Conservation (phyloP, 2,113 vertebrate genomes). For the Tinamus guttatus region DNA sequence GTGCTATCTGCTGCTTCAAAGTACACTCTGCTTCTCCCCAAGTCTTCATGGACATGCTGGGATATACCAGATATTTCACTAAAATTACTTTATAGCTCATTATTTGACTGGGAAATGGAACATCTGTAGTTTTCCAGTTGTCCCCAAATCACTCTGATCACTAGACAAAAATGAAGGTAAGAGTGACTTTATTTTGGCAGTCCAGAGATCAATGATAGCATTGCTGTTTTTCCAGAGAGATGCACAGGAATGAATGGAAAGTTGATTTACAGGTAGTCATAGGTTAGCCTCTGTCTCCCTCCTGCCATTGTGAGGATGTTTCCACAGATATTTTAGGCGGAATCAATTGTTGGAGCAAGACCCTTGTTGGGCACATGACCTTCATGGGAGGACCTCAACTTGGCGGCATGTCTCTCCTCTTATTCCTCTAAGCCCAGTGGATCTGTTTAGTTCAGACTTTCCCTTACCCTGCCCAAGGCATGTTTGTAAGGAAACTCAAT, state of each 20-base stretch:
- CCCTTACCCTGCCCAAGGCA: neutral
- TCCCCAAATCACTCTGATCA: neutral
- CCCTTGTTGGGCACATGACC: too few relatives aligned
- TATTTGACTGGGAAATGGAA: constrained; percentile 1
- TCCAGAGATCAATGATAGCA: neutral
- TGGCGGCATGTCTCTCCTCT: neutral
- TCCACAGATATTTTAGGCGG: neutral
- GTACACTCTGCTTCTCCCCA: neutral
- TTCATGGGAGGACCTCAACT: neutral
- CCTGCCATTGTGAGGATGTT: neutral
- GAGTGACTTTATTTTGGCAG: neutral
- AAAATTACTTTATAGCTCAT: constrained; percentile 1
- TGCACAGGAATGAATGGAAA: neutral
- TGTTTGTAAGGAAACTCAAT: neutral
- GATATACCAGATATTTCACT: neutral
- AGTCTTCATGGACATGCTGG: neutral
- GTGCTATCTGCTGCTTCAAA: neutral
- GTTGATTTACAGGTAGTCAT: neutral
- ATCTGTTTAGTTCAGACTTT: neutral
- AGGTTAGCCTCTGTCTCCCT: neutral
- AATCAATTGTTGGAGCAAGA: neutral
- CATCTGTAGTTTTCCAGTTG: neutral
- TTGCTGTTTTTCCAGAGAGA: neutral
- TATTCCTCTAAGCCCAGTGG: neutral
- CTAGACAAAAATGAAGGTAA: neutral